phyloP scores from a whole-genome alignment of 1,140 invertebrate genomes.

The Pogonomyrmex californicus region DNA sequence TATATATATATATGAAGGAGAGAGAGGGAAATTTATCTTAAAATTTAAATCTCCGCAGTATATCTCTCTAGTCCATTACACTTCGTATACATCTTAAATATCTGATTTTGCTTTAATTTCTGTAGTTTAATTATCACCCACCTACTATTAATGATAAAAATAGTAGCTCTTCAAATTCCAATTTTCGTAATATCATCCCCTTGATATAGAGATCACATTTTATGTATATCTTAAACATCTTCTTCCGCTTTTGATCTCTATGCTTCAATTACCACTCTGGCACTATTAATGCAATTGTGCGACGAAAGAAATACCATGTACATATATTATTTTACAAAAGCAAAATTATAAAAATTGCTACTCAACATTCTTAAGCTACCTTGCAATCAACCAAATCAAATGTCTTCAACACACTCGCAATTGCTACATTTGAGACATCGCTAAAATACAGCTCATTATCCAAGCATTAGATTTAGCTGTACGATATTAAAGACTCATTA shows the following conservation, averaged over 20 bases:
- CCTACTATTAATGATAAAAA: too few relatives aligned
- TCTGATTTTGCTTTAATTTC: background rate
- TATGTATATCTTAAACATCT: too few relatives aligned
- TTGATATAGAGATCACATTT: too few relatives aligned
- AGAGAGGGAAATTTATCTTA: background rate
- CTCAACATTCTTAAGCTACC: background rate
- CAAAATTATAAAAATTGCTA: background rate
- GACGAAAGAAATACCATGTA: background rate
- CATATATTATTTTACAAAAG: background rate
- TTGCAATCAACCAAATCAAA: constrained; percentile 20
- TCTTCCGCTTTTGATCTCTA: too few relatives aligned
- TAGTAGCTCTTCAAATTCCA: too few relatives aligned
- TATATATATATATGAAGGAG: too few relatives aligned
- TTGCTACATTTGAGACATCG: background rate
- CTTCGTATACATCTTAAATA: background rate
- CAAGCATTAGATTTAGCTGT: constrained; percentile 50
- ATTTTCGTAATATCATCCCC: too few relatives aligned
- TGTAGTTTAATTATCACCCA: background rate
- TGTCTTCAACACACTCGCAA: constrained; percentile 28
- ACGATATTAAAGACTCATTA: constrained; percentile 67
- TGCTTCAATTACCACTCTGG: too few relatives aligned
- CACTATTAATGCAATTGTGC: background rate
- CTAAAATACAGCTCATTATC: constrained; percentile 65
- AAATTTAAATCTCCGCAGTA: constrained; percentile 9
- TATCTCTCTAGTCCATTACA: background rate